Evolutionary conservation across 2,888 invertebrate species (phyloP).

Genomic region (Cephus pulcher): DNA sequence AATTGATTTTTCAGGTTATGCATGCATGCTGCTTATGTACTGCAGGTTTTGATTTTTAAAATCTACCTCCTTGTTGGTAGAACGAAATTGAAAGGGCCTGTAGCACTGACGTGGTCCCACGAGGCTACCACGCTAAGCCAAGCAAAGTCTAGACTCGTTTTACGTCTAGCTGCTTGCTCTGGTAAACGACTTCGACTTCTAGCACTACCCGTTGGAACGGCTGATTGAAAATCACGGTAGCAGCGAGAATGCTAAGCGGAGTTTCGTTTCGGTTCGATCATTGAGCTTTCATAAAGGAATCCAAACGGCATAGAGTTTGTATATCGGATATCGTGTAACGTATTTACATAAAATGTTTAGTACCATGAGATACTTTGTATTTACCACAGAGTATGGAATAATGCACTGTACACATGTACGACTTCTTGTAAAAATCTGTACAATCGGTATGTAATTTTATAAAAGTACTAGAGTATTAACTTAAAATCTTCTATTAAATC

Average conservation of each 20-base stretch:
- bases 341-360: not conserved
- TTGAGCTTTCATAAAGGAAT: not conserved
- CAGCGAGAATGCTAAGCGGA: not conserved
- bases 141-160: not conserved
- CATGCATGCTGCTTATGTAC: not conserved
- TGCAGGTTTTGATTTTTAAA: not conserved
- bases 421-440: not conserved
- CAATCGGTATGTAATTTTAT: not conserved
- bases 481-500: not conserved
- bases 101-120: not conserved
- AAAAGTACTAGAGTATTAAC: not conserved
- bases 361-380: not conserved
- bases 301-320: not conserved
- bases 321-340: not conserved
- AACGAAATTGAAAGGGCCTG: not conserved
- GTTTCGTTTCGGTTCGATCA: not conserved
- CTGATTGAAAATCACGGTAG: conserved; percentile 11
- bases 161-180: not conserved
- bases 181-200: not conserved
- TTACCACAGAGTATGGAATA: not conserved
- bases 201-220: not conserved
- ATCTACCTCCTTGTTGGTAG: not conserved
- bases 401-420: not conserved
- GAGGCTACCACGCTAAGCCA: not conserved
- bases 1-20: not conserved